A percentile compares a stretch with the other conserved stretches of the same genome.
Evolutionary conservation across 2,113 vertebrate species (phyloP).

Genomic region (Oncorhynchus mykiss): DNA sequence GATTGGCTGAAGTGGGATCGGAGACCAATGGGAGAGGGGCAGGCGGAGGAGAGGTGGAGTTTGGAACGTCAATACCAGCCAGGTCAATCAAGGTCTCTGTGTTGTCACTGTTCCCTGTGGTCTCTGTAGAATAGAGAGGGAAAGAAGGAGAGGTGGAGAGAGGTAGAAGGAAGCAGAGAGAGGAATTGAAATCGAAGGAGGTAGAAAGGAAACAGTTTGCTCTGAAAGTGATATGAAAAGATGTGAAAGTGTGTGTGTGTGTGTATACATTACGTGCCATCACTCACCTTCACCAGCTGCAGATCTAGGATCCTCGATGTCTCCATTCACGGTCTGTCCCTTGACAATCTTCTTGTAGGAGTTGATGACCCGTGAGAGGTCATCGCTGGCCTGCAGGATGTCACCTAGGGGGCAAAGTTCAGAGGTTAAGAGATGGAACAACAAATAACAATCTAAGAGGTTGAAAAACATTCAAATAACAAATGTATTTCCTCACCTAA

Average conservation of each 20-base stretch:
- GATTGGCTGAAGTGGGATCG: constrained; percentile 31
- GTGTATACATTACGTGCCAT: neutral
- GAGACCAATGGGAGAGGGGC: constrained; percentile 42
- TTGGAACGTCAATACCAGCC: constrained; percentile 72
- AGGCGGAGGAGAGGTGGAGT: constrained; percentile 54
- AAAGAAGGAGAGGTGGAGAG: constrained; percentile 11
- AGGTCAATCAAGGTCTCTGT: constrained; percentile 90
- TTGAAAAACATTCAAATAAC: neutral
- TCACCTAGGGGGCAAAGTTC: constrained; percentile 75
- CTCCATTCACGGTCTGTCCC: constrained; percentile 82
- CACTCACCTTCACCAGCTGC: constrained; percentile 41
- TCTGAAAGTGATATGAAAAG: neutral
- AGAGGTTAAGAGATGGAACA: constrained; percentile 7
- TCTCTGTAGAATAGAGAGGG: constrained; percentile 56
- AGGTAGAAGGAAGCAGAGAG: neutral
- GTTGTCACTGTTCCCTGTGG: constrained; percentile 46
- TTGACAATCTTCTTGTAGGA: constrained; percentile 88
- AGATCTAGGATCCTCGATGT: constrained; percentile 68
- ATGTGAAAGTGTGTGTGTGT: neutral
- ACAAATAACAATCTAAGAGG: neutral
- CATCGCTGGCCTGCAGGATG: constrained; percentile 94
- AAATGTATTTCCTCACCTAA: constrained; percentile 76
- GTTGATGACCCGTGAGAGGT: constrained; percentile 89
- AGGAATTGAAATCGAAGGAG: neutral
- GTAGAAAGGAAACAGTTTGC: neutral